Conservation (phyloP, 2,888 invertebrate species). For the Drosophila mimetica region DNA sequence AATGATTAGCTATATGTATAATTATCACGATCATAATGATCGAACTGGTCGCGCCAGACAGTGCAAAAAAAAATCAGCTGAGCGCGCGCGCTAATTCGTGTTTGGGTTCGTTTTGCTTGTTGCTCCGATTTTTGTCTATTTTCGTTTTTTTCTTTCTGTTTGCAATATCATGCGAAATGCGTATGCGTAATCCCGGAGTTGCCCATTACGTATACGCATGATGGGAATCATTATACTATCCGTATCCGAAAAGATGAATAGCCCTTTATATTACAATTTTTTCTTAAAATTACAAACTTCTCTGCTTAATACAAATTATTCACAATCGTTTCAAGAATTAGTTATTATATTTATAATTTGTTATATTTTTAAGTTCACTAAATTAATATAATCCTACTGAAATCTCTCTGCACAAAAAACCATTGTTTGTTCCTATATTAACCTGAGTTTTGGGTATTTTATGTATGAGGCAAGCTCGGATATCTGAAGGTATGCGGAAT, state of each 20-base stretch:
- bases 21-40: conserved; percentile 33
- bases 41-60: conserved; percentile 51
- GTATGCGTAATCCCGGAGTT: conserved; percentile 50
- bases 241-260: too few relatives aligned
- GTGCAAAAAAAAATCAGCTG: conserved; percentile 65
- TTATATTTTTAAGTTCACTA: too few relatives aligned
- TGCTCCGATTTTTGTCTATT: conserved; percentile 22
- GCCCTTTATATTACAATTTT: neutral
- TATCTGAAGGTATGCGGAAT: neutral
- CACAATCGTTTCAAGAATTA: too few relatives aligned
- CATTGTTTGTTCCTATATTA: neutral
- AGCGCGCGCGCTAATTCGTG: conserved; percentile 33
- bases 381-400: too few relatives aligned
- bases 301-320: too few relatives aligned
- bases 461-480: conserved; percentile 6
- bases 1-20: neutral
- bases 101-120: conserved; percentile 29
- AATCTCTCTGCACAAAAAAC: neutral
- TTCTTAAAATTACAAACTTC: too few relatives aligned
- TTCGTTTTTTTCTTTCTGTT: conserved; percentile 27
- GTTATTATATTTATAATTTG: too few relatives aligned
- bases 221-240: neutral
- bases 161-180: conserved; percentile 30
- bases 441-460: neutral
- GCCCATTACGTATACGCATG: conserved; percentile 57